phyloP scores from a whole-genome alignment of 2,113 vertebrate species.

The Saccopteryx leptura region DNA sequence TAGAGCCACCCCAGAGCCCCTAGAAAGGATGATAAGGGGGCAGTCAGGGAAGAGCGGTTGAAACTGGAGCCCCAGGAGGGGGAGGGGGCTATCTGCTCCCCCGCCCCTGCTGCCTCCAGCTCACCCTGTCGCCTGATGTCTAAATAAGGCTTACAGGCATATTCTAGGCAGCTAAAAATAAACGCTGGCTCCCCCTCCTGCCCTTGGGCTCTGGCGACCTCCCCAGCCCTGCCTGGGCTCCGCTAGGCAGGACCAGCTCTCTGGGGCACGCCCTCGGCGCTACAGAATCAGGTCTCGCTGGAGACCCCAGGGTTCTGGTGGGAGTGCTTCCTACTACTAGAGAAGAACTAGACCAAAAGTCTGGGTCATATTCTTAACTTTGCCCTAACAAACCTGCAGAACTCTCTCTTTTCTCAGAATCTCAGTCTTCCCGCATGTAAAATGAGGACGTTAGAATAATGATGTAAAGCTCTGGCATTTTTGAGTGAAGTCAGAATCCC shows the following conservation, averaged over 20 bases:
- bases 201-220: slow-evolving; percentile 70
- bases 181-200: slow-evolving; percentile 44
- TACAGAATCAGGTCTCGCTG: rapidly evolving
- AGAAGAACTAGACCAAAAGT: background rate
- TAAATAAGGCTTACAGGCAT: slow-evolving; percentile 82
- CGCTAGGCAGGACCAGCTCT: background rate
- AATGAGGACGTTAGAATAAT: background rate
- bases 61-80: background rate
- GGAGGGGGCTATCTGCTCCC: slow-evolving; percentile 35
- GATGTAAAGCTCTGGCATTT: background rate
- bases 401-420: background rate
- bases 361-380: background rate
- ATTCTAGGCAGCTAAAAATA: slow-evolving; percentile 82
- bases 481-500: background rate
- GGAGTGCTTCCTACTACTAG: too few species aligned
- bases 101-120: slow-evolving; percentile 43
- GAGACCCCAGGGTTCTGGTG: background rate
- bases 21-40: background rate
- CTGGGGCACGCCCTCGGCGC: too few species aligned
- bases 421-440: background rate
- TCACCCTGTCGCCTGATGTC: slow-evolving; percentile 75
- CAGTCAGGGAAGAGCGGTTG: background rate
- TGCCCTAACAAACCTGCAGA: background rate
- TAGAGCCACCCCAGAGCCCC: slow-evolving; percentile 36
- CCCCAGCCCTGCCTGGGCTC: slow-evolving; percentile 44